A percentile compares a stretch with the other conserved stretches of the same genome.
These are phyloP conservation scores for Hybognathus amarus DNA, from an alignment of 2,797 vertebrate species.

Conservation along the genomic window DNA sequence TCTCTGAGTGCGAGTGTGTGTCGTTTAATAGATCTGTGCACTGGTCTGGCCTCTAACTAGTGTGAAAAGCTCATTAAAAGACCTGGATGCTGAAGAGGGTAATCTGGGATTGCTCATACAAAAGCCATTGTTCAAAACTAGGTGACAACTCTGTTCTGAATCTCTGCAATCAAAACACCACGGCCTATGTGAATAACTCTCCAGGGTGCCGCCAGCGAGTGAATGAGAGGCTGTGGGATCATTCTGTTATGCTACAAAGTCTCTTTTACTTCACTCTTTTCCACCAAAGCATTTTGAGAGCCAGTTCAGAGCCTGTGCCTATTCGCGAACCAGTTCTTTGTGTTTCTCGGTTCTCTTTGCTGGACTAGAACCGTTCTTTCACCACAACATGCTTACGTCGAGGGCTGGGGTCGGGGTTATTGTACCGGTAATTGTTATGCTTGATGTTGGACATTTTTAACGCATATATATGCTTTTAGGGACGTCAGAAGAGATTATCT, in stretches of 20 bases:
- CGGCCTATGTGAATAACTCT: neutral
- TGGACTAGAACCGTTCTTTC: too few species aligned
- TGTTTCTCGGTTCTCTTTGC: too few species aligned
- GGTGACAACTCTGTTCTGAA: constrained; percentile 46
- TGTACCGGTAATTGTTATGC: too few species aligned
- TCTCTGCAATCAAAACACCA: constrained; percentile 7
- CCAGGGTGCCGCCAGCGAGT: neutral
- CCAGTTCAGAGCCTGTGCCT: too few species aligned
- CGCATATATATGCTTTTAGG: neutral
- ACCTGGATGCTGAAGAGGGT: constrained; percentile 71
- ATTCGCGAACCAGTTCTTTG: too few species aligned
- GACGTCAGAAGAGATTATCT: neutral
- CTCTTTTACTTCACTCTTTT: neutral
- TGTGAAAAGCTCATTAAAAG: constrained; percentile 76
- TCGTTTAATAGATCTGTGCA: constrained; percentile 41
- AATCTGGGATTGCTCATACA: constrained; percentile 72
- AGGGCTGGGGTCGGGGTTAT: too few species aligned
- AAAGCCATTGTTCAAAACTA: constrained; percentile 70
- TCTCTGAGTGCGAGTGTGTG: neutral
- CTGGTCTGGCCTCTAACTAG: constrained; percentile 62
- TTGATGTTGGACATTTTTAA: neutral
- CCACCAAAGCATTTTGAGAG: too few species aligned
- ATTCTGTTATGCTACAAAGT: neutral
- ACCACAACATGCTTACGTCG: too few species aligned
- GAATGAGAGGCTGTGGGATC: neutral